Base-by-base conservation (phyloP, 2,797 vertebrate genomes). In the Sebastes hopkinsi region DNA sequence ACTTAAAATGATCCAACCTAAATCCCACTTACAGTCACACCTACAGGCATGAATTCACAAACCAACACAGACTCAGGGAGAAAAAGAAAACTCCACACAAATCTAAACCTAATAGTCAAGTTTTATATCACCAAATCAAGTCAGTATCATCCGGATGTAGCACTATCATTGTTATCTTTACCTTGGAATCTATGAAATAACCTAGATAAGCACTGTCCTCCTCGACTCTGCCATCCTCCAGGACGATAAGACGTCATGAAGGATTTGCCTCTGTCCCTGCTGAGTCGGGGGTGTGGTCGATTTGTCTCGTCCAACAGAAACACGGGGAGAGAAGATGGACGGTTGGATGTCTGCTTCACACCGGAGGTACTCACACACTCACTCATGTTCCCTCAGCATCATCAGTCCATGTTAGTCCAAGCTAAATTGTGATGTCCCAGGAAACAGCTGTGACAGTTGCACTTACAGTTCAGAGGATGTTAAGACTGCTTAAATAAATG, bases 301-400 rank as follows among this genome's bases (percentile, higher is more conserved):
- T 61, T 94, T 70, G 86, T 95, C 59, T 92, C 90, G 27, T 92
- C 86, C 55, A 58, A 74, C 25, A 25, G 14, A 59, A 81, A 89
- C 76, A 73, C 91, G 58, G 92, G 90, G 82, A 88, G 82, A 65
- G 85, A 90, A 16, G 91, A 95, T 60, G 92, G 95, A 82, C 95
- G 96, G 61, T 38, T 96, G 79, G 94, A 97, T 71, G 94, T 96
- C 81, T 95, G 88, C 90, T 94, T 96, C 77, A 95, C 98, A 84
- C 95, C 94, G 11, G 92, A 97, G 94, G 94, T 96, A 46, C 46
- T 30, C 42, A 18, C 10, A 59, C 32, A 59, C 32, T 20, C 8
- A n/a, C 29, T n/a, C n/a, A 46, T 46, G 42, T 0, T 46, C 14
- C 42, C 42, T 46, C 42, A 46, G 14, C 42, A 46, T 46, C 42